Evolutionary conservation across 1,140 invertebrate species (phyloP), one percentile per base, ranked within the genome.

Genomic region (Ostrea edulis): DNA sequence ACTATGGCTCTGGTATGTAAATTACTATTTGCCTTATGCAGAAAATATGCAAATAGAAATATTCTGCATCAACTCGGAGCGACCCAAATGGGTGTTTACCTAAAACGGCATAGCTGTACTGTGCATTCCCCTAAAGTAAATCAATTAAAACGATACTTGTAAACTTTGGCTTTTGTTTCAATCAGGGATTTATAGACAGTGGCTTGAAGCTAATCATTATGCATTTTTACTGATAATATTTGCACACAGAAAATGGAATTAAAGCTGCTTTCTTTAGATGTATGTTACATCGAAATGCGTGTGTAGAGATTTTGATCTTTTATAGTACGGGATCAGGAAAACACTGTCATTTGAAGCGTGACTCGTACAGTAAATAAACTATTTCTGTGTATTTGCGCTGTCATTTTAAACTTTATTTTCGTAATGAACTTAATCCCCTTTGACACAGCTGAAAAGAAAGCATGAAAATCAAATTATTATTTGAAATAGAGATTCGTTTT

Each of bases 211-310:
- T 29, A 77, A 77, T 77, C 25, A 29, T 77, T 29, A 77, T 77
- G 68, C 68, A 77, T 22, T 77, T 44, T 44, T 44, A 44, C 35
- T 14, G 29, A 25, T 25, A 35, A 77, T 35, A 25, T 77, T 77
- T 77, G 68, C 68, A 77, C 68, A 77, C 68, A 77, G 68, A 25
- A 77, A 77, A 77, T 77, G 68, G 68, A 77, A 77, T 77, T 77
- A 77, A 35, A 25, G 25, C 8, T 12, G 14, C 68, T 35, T 29
- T 12, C 14, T 25, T n/a, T 11, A 29, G 22, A 77, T 35, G 29
- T 25, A 29, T 77, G 17, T n/a, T 20, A 7, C 58, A 14, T 77
- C 17, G 11, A 25, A 44, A 44, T 44, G 58, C 12, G 58, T n/a
- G 12, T 29, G 68, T 25, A 22, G 9, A 14, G 68, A 25, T 25